Percentiles rank a stretch among this genome's conserved stretches.
These are phyloP conservation scores for rabbit (Oryctolagus cuniculus) DNA, from an alignment of 2,113 vertebrate species.

Conservation along the genomic window mOryCun1.1 NC_091441.1:86860001-86860500, in stretches of 20 bases:
- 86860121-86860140: too few relatives aligned
- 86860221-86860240: background rate
- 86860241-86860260: background rate
- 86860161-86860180: too few relatives aligned
- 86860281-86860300: background rate
- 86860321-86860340: background rate
- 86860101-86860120: too few relatives aligned
- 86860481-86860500: background rate
- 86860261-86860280: background rate
- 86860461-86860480: background rate
- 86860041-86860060: too few relatives aligned
- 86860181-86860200: too few relatives aligned
- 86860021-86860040: too few relatives aligned
- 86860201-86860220: background rate
- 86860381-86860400: background rate
- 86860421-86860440: slow-evolving; percentile 12
- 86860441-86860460: background rate
- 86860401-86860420: background rate
- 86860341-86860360: background rate
- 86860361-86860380: background rate
- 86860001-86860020: too few relatives aligned
- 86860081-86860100: too few relatives aligned
- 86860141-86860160: too few relatives aligned
- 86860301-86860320: slow-evolving; percentile 14
- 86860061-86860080: too few relatives aligned